phyloP scores from a whole-genome alignment of 2,888 invertebrate species.

The Trichacis sp. region DNA sequence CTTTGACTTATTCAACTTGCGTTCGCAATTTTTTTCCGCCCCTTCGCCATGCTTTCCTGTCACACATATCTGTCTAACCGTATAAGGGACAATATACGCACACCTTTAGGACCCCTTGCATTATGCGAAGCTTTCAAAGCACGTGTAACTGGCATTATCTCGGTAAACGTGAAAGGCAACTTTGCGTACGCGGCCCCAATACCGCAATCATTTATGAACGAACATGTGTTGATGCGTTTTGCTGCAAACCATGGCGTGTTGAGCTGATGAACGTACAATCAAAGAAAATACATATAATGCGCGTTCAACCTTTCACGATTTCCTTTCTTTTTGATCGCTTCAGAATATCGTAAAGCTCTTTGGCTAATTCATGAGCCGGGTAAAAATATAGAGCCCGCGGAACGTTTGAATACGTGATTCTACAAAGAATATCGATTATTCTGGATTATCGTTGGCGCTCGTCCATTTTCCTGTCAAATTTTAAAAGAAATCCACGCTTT shows the following conservation, averaged over 20 bases:
- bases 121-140: conserved; percentile 42
- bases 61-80: conserved; percentile 13
- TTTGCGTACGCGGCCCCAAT: conserved; percentile 20
- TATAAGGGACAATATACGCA: conserved; percentile 24
- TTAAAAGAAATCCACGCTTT: background rate
- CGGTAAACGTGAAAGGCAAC: conserved; percentile 44
- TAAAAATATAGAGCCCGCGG: background rate
- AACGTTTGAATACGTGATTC: background rate
- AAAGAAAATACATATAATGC: background rate
- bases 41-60: conserved; percentile 33
- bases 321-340: background rate
- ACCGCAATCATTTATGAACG: conserved; percentile 26
- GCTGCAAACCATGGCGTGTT: background rate
- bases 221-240: conserved; percentile 3
- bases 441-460: background rate
- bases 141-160: conserved; percentile 53
- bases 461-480: conserved; percentile 1
- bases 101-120: conserved; percentile 23
- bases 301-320: background rate
- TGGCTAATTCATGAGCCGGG: background rate
- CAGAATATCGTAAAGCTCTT: background rate
- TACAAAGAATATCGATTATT: conserved; percentile 1
- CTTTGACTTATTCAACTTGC: too few species aligned
- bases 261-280: background rate
- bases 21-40: conserved; percentile 23